Evolutionary conservation across 2,888 invertebrate species (phyloP), one percentile per base, ranked within the genome.

Genomic region (Subacronicta megacephala): DNA sequence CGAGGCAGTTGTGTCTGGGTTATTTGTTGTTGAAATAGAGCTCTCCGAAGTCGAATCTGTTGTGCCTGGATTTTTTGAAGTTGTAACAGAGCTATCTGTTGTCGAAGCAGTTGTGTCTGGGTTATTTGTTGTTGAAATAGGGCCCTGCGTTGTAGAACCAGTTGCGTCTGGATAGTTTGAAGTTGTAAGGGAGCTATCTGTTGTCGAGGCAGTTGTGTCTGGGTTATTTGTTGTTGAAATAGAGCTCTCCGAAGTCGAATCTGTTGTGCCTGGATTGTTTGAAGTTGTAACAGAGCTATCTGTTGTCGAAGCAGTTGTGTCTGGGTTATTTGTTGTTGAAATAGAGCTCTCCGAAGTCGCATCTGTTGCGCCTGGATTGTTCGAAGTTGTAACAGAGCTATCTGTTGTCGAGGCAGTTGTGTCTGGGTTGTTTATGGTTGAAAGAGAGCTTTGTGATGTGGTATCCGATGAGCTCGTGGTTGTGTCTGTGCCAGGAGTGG

Each of bases 401-500:
- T 10, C 26, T 3, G 26, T 26, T 10, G 10, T 26, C 26, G 26
- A 26, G 9, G 10, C 26, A 26, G 3, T 26, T 3, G 9, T 10
- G 26, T 26, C 43, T n/a, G 33, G 13, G 4, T 29, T 20, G 38
- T 7, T 20, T n/a, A n/a, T n/a, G 20, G 38, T 38, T 20, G 18
- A 26, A 10, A 26, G 26, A 10, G 26, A 26, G 26, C 10, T 38
- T 17, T 17, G 12, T 43, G 0, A 10, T 10, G 26, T 26, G 23
- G 7, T 23, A 9, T 23, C 7, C 9, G 23, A 23, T 1, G 23
- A 7, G 2, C 23, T 23, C 1, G 51, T 49, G 3, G 41, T 7
- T 0, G 36, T 16, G 3, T n/a, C 40, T 18, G 37, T 43, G 26
- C 0, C 47, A 16, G 62, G 16, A 0, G 46, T 50, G 13, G 66